These are phyloP conservation scores for Alca torda DNA, from an alignment of 2,797 vertebrate species.

Conservation along the genomic window DNA sequence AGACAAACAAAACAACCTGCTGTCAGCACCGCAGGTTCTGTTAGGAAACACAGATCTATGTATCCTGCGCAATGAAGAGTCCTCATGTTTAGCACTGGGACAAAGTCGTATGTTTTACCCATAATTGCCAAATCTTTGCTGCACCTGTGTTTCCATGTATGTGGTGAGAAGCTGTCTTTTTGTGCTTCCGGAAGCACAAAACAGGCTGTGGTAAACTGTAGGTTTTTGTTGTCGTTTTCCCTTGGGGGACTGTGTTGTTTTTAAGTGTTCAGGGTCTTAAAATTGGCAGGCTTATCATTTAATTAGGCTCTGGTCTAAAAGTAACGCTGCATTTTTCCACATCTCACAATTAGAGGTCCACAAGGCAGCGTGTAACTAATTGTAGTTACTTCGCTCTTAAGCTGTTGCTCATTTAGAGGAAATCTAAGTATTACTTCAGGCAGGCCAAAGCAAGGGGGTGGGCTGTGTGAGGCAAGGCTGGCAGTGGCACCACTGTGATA, in stretches of 20 bases:
- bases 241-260: not conserved
- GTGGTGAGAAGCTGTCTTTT: not conserved
- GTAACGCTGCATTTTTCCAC: rapidly evolving
- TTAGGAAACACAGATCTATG: not conserved
- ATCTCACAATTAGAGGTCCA: not conserved
- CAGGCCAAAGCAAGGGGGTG: not conserved
- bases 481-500: not conserved
- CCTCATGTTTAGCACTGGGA: not conserved
- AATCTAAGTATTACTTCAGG: not conserved
- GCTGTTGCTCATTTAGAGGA: not conserved
- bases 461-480: not conserved
- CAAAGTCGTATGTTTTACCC: rapidly evolving
- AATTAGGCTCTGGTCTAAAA: not conserved
- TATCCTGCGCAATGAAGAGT: not conserved
- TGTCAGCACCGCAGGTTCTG: not conserved
- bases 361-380: not conserved
- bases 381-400: not conserved
- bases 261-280: not conserved
- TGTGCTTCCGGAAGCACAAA: not conserved
- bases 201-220: not conserved
- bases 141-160: not conserved
- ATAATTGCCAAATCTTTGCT: not conserved
- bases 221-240: not conserved
- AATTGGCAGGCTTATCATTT: not conserved
- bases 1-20: not conserved